Conservation (phyloP, 2,888 invertebrate genomes). For the Hemistola chrysoprasaria region DNA sequence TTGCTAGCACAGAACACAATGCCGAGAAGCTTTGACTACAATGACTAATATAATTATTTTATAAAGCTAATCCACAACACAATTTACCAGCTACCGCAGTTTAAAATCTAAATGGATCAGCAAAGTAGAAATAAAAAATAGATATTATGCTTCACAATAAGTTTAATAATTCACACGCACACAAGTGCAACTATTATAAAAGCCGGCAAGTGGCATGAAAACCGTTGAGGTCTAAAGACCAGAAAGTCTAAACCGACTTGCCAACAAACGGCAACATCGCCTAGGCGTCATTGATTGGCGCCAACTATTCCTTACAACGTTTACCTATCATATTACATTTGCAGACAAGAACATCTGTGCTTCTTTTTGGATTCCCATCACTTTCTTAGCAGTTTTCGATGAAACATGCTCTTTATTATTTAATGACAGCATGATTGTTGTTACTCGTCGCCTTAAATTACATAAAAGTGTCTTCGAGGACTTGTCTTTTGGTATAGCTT, state of each 20-base stretch:
- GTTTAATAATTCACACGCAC: constrained; percentile 72
- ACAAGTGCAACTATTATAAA: constrained; percentile 57
- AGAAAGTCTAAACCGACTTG: constrained; percentile 34
- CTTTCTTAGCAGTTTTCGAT: constrained; percentile 53
- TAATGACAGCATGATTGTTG: constrained; percentile 25
- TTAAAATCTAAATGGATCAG: too few species aligned
- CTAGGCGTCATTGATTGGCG: constrained; percentile 37
- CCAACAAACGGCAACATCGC: constrained; percentile 36
- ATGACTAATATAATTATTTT: too few species aligned
- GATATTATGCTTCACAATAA: constrained; percentile 67
- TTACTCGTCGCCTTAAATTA: constrained; percentile 7
- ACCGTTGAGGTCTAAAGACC: constrained; percentile 35
- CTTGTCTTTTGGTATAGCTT: constrained; percentile 37
- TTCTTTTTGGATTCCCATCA: constrained; percentile 53
- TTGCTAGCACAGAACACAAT: too few species aligned
- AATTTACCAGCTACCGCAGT: too few species aligned
- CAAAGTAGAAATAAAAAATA: constrained; percentile 30
- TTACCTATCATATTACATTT: constrained; percentile 49
- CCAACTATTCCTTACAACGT: constrained; percentile 41
- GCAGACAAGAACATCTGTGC: constrained; percentile 59
- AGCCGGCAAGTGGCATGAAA: constrained; percentile 57
- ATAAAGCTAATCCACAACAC: too few species aligned
- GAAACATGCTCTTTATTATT: constrained; percentile 37
- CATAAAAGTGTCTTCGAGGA: neutral
- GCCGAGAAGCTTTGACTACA: too few species aligned